Evolutionary conservation across 2,888 invertebrate species (phyloP), one percentile per base, ranked within the genome.

Genomic region (Synanthedon vespiformis): DNA sequence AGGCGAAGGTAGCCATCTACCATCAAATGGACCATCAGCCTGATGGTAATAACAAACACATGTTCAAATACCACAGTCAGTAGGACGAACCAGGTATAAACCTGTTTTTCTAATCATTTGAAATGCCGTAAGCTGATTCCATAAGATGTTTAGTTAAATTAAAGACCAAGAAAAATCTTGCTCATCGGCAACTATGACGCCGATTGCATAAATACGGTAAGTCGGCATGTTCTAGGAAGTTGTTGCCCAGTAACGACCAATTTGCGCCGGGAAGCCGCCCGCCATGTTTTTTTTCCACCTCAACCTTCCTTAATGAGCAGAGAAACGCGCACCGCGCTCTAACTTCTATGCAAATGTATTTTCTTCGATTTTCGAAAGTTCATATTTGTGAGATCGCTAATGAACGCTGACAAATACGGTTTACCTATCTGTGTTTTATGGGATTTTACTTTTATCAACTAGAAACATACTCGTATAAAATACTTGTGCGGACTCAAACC

Each of bases 261-360:
- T 80, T 79, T 77, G 71, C 72, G 70, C 69, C 67, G 62, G 70
- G 60, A 62, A 61, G 61, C 59, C 56, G 61, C 63, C 61, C 62
- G 62, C 67, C 59, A 56, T 62, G 65, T 70, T 74, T 72, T 70
- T n/a, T 70, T 64, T 61, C 58, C 56, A 59, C 58, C 59, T 58
- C 64, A 63, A 64, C 64, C 64, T 67, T 60, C 68, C 82, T 72
- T 85, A 84, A 80, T 80, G 74, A 84, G 82, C 61, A 69, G 74
- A 76, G 81, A 84, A 84, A 83, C 71, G 64, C 58, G 58, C 57
- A 61, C 56, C 58, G 61, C 63, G 67, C 65, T 69, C 72, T 69
- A 75, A 74, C 76, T 73, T 74, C 74, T 81, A 80, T 78, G 78
- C 76, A 74, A 80, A 77, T 77, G 65, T 63, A 74, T 77, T 82